These are phyloP conservation scores for Rhynchonycteris naso DNA, from an alignment of 2,797 vertebrate genomes.

Conservation along the genomic window DNA sequence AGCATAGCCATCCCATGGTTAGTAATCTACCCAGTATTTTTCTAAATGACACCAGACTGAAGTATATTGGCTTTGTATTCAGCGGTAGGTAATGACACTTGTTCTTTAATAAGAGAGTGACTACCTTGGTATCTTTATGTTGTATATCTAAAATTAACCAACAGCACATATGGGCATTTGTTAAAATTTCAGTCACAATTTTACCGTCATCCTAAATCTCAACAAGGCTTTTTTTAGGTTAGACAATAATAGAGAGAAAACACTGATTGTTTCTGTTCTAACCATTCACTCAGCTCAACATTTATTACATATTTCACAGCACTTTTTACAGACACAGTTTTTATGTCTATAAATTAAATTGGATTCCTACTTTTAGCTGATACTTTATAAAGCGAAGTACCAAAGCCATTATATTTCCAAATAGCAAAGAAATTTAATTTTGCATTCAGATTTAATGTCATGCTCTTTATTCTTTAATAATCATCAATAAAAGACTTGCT, in stretches of 20 bases:
- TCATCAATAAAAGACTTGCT: neutral
- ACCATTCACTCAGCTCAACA: neutral
- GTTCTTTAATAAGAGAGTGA: neutral
- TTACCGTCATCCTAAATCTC: neutral
- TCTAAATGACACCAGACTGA: neutral
- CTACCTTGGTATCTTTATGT: neutral
- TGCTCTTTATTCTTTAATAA: neutral
- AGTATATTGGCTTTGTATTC: neutral
- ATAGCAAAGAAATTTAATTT: neutral
- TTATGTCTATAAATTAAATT: slow-evolving; percentile 4
- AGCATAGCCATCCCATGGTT: neutral
- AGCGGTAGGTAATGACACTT: neutral
- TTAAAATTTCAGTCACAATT: neutral
- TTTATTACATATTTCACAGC: neutral
- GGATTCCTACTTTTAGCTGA: slow-evolving; percentile 20
- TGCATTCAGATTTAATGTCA: slow-evolving; percentile 37
- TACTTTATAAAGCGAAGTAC: neutral
- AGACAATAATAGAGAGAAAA: neutral
- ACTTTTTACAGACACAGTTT: neutral
- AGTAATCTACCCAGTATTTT: neutral
- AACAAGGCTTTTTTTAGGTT: neutral
- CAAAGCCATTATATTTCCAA: neutral
- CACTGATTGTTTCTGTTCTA: neutral
- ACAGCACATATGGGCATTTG: neutral
- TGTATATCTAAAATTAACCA: slow-evolving; percentile 13